Evolutionary conservation across 2,888 invertebrate species (phyloP), one percentile per base, ranked within the genome.

Genomic region (Cancer borealis): DNA sequence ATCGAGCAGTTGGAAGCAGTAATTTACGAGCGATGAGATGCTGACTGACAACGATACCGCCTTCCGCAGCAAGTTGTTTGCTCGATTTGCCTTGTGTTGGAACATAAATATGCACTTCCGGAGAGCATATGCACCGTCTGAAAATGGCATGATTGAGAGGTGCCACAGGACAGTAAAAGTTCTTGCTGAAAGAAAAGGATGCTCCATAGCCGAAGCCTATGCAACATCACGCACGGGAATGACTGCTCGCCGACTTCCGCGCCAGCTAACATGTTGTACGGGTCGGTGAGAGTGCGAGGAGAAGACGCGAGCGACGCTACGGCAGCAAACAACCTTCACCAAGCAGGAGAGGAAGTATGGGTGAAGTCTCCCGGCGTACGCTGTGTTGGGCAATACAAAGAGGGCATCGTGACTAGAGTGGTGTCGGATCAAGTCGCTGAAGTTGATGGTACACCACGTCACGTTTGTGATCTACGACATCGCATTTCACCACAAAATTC

Each of bases 81-180:
- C n/a, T n/a, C n/a, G n/a, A n/a, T n/a, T n/a, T n/a, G n/a, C n/a
- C n/a, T n/a, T n/a, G n/a, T n/a, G n/a, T n/a, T n/a, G n/a, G n/a
- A n/a, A n/a, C n/a, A n/a, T n/a, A n/a, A n/a, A n/a, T n/a, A 49
- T 17, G n/a, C n/a, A n/a, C n/a, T n/a, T n/a, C n/a, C n/a, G n/a
- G n/a, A n/a, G n/a, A n/a, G n/a, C n/a, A n/a, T 46, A 93, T 21
- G 88, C 54, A 26, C 45, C 94, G 12, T 87, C 49, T 10, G 84
- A 93, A 12, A 93, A 95, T 90, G 95, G 91, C 1, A 88, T 95
- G 5, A 73, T 92, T 12, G 73, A 88, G n/a, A 54, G 92, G 14
- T 49, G 73, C 54, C 92, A 93, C 49, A n/a, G 91, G 39, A 93
- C 88, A 17, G 49, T 91, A 21, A 91, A 93, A 46, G 47, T 73